Evolutionary conservation across 1,140 invertebrate genomes (phyloP), one percentile per base, ranked within the genome.

Genomic region (Drosophila orena): DNA sequence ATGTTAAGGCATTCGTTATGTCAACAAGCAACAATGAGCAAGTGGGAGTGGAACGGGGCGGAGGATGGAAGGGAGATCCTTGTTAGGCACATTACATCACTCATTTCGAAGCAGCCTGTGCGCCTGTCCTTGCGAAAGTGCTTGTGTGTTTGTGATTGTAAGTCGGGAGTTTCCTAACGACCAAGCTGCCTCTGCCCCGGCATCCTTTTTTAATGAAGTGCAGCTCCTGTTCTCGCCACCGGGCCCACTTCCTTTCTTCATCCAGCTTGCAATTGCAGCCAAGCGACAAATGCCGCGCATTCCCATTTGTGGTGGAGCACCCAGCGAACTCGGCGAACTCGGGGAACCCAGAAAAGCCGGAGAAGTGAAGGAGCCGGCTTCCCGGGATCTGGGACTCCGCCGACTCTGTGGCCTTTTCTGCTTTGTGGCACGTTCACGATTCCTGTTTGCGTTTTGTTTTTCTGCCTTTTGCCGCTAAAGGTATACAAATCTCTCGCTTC

Each of bases 1-100:
- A 86, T 86, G 81, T 86, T 88, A 79, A 79, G 83, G 75, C 79
- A 88, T 88, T 89, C 84, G 83, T 88, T 88, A 88, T 88, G 76
- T 89, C 84, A 89, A 88, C 84, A 88, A 73, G 83, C 83, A 89
- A 84, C 84, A 86, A 86, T 86, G 64, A 68, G 60, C 62, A 42
- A 53, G 54, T 35, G n/a, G 35, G 22, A 40, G 27, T 53, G 10
- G 55, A 8, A 27, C 20, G 55, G 14, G 37, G 11, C 14, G 37
- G 30, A 15, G 20, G 30, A 8, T 30, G 30, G 30, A 8, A 17
- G 38, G 38, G 35, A 54, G 34, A 66, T 66, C 70, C 61, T 79
- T 62, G 81, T 81, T 85, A 73, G 66, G 81, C 81, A 84, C 81
- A 86, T 85, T 85, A 86, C 81, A 85, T 85, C 81, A 86, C 69